phyloP scores from a whole-genome alignment of 1,140 invertebrate species.

The Camponotus vicinus region DNA sequence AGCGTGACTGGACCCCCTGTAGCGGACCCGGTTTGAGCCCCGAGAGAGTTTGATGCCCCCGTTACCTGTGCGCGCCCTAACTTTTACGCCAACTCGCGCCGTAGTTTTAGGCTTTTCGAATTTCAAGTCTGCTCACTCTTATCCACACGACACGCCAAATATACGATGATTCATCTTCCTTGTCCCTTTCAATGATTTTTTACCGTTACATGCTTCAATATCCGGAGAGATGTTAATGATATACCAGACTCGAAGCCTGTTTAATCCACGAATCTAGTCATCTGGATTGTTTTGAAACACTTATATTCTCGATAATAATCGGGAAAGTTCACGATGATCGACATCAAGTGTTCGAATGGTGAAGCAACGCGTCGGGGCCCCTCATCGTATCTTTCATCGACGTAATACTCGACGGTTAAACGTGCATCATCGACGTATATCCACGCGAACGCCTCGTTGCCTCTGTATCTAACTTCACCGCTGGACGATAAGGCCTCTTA shows the following conservation, averaged over 20 bases:
- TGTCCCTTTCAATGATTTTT: not conserved
- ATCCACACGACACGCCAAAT: not conserved
- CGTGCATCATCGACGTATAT: conserved; percentile 67
- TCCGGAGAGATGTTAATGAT: too few species aligned
- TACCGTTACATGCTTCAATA: not conserved
- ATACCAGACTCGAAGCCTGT: not conserved
- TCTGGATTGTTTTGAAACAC: not conserved
- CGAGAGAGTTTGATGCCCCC: conserved; percentile 73
- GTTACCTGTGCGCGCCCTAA: conserved; percentile 63
- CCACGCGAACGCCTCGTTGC: conserved; percentile 70
- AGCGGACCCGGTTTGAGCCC: conserved; percentile 66
- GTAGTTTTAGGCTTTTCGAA: conserved; percentile 12
- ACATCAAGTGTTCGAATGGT: conserved; percentile 30
- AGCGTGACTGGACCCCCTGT: conserved; percentile 77
- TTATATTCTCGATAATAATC: not conserved
- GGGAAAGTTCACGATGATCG: not conserved
- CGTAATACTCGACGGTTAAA: conserved; percentile 66
- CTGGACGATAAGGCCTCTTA: conserved; percentile 70
- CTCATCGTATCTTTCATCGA: conserved; percentile 20
- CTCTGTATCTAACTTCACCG: conserved; percentile 74
- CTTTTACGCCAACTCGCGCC: conserved; percentile 30
- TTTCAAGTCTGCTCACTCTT: not conserved
- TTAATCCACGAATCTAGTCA: not conserved
- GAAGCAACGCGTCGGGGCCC: not conserved
- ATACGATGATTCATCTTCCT: not conserved